Base-by-base conservation (phyloP, 2,113 vertebrate species). In the Dissostichus mawsoni region DNA sequence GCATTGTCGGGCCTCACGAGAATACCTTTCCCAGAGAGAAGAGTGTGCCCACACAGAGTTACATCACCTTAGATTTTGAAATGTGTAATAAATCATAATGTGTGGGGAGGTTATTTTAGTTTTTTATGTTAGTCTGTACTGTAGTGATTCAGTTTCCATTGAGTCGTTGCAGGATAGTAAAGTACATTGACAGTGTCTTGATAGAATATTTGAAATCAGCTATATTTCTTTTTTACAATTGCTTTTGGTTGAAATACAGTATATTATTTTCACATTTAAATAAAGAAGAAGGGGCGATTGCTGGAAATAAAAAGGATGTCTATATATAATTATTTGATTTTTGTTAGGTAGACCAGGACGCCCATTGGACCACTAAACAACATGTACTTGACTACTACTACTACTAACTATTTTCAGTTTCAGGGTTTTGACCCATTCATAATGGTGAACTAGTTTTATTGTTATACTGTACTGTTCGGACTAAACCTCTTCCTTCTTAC, bases 51-150 rank as follows among this genome's bases (percentile, higher is more conserved):
- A 36, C 48, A 55, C 8, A 14, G 23, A 57, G 44, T 64, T 71
- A 57, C 61, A 41, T 72, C 44, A 66, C 61, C 25, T 25, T 18
- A 0, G 51, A 69, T 29, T 56, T 57, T 63, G 18, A 64, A 69
- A 56, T 33, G 11, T 50, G n/a, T 18, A 69, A 53, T 52, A 58
- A 55, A 68, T 36, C n/a, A n/a, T 29, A 17, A 0, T 52, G 53
- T 16, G 25, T 45, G 48, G 55, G 3, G 47, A 33, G 33, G 10
- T n/a, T 41, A 18, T 65, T 68, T 33, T 59, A 44, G 20, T 41
- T 25, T 65, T 68, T 33, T 59, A 44, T 33, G 16, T 73, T 45
- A 1, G 14, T 41, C 17, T 36, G 8, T 44, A 25, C 36, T 64
- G 51, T 50, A 36, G 6, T 57, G 8, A 63, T 57, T 48, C 36